Evolutionary conservation across 2,113 vertebrate species (phyloP).

Genomic region (Hyla sarda): DNA sequence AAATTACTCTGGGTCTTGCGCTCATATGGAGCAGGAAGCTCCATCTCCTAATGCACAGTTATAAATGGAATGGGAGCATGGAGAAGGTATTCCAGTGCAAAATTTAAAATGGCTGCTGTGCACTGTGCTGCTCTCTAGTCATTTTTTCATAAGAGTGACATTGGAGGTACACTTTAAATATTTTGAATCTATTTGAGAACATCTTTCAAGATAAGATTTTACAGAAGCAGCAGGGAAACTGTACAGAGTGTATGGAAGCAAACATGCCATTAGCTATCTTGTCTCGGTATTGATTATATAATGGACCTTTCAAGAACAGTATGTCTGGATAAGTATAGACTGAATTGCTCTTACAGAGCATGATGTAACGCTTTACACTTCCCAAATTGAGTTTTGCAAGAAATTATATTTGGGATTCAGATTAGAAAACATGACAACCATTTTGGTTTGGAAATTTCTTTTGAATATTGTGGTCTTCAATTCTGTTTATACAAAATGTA

Average conservation of each 20-base stretch:
- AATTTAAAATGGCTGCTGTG: too few species aligned
- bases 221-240: background rate
- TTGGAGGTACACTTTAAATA: too few species aligned
- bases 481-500: too few species aligned
- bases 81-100: too few species aligned
- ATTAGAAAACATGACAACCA: slow-evolving; percentile 12
- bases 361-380: background rate
- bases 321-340: slow-evolving; percentile 7
- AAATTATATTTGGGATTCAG: background rate
- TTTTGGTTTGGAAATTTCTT: background rate
- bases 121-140: too few species aligned
- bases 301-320: slow-evolving; percentile 10
- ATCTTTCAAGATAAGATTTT: slow-evolving; percentile 24
- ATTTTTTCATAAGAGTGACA: too few species aligned
- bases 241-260: background rate
- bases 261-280: slow-evolving; percentile 12
- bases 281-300: slow-evolving; percentile 36
- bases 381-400: background rate
- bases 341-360: background rate
- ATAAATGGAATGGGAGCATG: too few species aligned
- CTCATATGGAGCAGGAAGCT: too few species aligned
- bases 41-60: too few species aligned
- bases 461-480: too few species aligned
- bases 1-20: too few species aligned
- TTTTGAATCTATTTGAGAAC: background rate